A percentile compares a stretch with the other conserved stretches of the same genome.
These are phyloP conservation scores for Bucorvus abyssinicus DNA, from an alignment of 2,797 vertebrate genomes.

Conservation along the genomic window DNA sequence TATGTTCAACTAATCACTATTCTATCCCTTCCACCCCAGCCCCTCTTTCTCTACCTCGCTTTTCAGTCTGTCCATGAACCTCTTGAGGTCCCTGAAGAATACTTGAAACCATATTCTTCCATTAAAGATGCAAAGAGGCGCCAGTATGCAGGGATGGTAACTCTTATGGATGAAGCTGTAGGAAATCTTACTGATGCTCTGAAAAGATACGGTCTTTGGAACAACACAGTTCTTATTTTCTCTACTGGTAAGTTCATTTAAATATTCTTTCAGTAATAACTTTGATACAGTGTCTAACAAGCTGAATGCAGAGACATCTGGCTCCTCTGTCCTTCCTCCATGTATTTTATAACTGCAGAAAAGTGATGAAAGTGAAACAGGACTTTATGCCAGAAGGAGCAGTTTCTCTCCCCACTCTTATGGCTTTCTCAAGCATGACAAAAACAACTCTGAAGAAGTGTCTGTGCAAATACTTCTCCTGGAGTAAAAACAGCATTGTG, in stretches of 20 bases:
- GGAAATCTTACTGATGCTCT: constrained; percentile 89
- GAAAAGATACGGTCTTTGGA: constrained; percentile 83
- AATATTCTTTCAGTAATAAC: neutral
- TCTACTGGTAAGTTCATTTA: constrained; percentile 85
- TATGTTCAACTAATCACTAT: neutral
- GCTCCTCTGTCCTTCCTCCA: neutral
- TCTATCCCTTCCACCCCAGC: constrained; percentile 75
- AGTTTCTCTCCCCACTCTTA: neutral
- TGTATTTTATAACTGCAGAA: neutral
- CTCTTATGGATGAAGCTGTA: constrained; percentile 93
- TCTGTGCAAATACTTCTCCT: neutral
- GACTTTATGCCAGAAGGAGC: neutral
- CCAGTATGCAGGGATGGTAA: constrained; percentile 91
- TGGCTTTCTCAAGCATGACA: neutral
- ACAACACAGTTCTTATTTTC: constrained; percentile 90
- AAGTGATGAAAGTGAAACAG: neutral
- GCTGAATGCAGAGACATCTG: neutral
- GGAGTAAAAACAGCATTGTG: neutral
- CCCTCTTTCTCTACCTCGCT: constrained; percentile 92
- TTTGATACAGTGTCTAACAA: neutral
- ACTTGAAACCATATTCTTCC: constrained; percentile 82
- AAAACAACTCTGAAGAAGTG: neutral
- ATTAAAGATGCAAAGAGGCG: constrained; percentile 82
- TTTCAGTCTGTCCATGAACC: constrained; percentile 91
- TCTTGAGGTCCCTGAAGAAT: constrained; percentile 87